Base-by-base conservation (phyloP, 2,888 invertebrate species). In the Pammene fasciana region DNA sequence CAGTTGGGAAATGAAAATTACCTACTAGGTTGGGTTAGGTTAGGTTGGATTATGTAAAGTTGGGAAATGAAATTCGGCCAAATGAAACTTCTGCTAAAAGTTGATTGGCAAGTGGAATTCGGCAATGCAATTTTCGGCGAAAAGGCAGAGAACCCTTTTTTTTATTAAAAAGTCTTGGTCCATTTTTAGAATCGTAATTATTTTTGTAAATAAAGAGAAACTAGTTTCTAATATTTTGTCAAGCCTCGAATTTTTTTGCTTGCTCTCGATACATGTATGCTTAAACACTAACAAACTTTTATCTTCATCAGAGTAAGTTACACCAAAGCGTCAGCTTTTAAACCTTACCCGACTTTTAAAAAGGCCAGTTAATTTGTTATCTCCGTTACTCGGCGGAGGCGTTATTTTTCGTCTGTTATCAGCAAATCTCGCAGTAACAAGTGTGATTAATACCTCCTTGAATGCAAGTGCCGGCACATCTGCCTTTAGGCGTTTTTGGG, bases 321-420 rank as follows among this genome's bases (percentile, higher is more conserved):
- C 38, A 36, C 52, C 56, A 48, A 55, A 36, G 55, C 38, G 10
- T 55, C 55, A 55, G 34, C 45, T 16, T 55, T 59, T 59, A 61
- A 11, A 55, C 36, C 55, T 55, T 54, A 55, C 45, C 52, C 48
- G 43, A 48, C 56, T 56, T 62, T 70, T 48, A 54, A 70, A 70
- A 57, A 60, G 45, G 84, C 82, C 86, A 82, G 85, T 84, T 83
- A 85, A 86, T 86, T 84, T 84, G 83, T 85, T 82, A 83, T 76
- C 78, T 74, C 76, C 78, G 75, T 88, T 85, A 86, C 77, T 89
- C 86, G 80, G 78, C 70, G 72, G 75, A 82, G 86, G 87, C 86
- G 86, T 87, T 87, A 89, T 88, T 87, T 87, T 81, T 88, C 86
- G 85, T 80, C 72, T 80, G 82, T 86, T 90, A 91, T 91, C 91